Conservation (phyloP, 2,113 vertebrate species). For the Leptocoma aspasia region DNA sequence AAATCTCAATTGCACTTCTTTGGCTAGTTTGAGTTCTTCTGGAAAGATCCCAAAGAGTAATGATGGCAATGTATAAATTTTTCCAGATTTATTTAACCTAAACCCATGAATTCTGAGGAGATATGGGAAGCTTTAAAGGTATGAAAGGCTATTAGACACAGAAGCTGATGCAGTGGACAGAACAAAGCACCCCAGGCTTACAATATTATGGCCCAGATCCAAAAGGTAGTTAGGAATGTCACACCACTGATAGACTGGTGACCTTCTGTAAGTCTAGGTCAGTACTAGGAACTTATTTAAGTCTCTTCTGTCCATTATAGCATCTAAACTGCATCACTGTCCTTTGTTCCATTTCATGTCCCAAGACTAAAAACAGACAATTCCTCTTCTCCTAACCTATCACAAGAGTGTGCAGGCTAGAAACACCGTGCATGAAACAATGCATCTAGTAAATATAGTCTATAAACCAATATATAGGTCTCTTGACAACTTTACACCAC, state of each 20-base stretch:
- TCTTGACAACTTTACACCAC: neutral
- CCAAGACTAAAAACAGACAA: neutral
- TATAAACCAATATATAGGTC: slow-evolving; percentile 33
- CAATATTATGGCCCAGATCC: neutral
- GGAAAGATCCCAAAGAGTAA: neutral
- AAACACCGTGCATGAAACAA: neutral
- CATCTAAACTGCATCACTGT: neutral
- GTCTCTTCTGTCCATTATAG: neutral
- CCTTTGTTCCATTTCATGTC: neutral
- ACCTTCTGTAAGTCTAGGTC: neutral
- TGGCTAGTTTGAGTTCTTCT: neutral
- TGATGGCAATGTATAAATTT: neutral
- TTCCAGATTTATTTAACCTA: neutral
- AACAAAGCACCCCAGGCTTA: neutral
- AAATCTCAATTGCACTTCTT: neutral
- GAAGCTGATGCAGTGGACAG: neutral
- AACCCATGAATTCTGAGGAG: neutral
- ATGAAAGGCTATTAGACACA: neutral
- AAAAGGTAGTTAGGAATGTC: neutral
- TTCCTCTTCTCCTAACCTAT: neutral
- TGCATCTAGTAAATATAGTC: neutral
- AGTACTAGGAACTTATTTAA: neutral
- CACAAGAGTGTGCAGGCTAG: fast-evolving
- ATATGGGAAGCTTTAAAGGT: neutral
- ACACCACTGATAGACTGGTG: neutral